Percentiles rank a stretch among this genome's conserved stretches.
phyloP scores from a whole-genome alignment of 1,140 invertebrate species.

The Drosophila punjabiensis region DNA sequence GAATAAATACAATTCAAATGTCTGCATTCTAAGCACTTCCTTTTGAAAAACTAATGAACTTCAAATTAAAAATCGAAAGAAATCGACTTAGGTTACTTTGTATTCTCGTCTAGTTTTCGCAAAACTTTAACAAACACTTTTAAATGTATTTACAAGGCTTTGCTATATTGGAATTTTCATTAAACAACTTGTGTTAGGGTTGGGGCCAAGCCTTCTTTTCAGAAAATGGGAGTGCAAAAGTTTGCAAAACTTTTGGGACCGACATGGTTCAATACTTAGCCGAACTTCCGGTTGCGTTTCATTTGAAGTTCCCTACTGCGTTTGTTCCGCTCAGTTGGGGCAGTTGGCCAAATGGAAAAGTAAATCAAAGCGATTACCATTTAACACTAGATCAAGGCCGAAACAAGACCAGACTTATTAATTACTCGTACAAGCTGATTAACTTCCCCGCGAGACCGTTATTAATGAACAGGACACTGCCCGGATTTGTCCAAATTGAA shows the following conservation, averaged over 20 bases:
- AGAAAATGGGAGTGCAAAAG: constrained; percentile 47
- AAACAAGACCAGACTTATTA: constrained; percentile 46
- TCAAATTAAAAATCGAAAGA: background rate
- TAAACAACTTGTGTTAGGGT: constrained; percentile 3
- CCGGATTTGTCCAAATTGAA: constrained; percentile 2
- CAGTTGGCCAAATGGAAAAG: constrained; percentile 55
- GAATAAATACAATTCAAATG: background rate
- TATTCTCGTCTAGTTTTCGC: background rate
- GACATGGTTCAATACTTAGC: constrained; percentile 48
- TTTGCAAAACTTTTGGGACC: constrained; percentile 57
- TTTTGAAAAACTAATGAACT: too few species aligned
- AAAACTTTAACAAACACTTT: constrained; percentile 1
- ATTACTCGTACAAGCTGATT: constrained; percentile 61
- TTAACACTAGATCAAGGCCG: constrained; percentile 33
- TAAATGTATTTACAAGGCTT: background rate
- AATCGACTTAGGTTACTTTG: background rate
- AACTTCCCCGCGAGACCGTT: constrained; percentile 21
- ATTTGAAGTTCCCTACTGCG: constrained; percentile 50
- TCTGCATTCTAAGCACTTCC: too few species aligned
- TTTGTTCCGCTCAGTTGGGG: constrained; percentile 57
- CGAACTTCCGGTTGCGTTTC: constrained; percentile 48
- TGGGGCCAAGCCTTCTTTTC: constrained; percentile 10
- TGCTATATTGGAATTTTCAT: constrained; percentile 1
- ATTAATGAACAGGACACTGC: constrained; percentile 29
- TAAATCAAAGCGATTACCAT: constrained; percentile 63